Evolutionary conservation across 2,113 vertebrate species (phyloP).

Genomic region (Mormyrus lacerda): DNA sequence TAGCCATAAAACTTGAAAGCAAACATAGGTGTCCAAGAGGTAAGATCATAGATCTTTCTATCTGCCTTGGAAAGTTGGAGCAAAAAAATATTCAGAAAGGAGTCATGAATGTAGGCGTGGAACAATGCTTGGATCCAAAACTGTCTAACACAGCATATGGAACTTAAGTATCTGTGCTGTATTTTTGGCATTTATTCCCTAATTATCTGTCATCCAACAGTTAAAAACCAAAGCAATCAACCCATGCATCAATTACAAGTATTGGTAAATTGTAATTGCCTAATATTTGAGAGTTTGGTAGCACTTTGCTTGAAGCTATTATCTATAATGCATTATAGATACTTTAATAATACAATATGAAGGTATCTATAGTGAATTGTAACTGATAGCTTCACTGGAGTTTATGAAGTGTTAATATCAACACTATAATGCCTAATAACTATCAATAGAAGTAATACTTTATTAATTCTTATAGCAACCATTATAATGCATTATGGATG

Average conservation of each 20-base stretch:
- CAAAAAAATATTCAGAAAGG: neutral
- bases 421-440: neutral
- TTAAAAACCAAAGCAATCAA: neutral
- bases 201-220: conserved; percentile 10
- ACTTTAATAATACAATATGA: neutral
- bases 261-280: neutral
- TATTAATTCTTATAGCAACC: neutral
- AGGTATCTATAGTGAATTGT: too few relatives aligned
- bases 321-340: neutral
- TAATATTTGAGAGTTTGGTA: neutral
- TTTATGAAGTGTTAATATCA: neutral
- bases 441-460: neutral
- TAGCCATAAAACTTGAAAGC: neutral
- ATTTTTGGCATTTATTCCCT: neutral
- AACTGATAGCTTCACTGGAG: too few relatives aligned
- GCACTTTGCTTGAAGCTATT: neutral
- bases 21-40: neutral
- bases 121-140: neutral
- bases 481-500: neutral
- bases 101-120: neutral
- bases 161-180: neutral
- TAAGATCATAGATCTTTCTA: neutral
- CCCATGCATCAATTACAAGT: neutral
- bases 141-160: neutral
- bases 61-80: neutral